Percentiles rank a stretch among this genome's conserved stretches.
These are phyloP conservation scores for Chelon labrosus DNA, from an alignment of 2,797 vertebrate genomes.

Conservation along the genomic window DNA sequence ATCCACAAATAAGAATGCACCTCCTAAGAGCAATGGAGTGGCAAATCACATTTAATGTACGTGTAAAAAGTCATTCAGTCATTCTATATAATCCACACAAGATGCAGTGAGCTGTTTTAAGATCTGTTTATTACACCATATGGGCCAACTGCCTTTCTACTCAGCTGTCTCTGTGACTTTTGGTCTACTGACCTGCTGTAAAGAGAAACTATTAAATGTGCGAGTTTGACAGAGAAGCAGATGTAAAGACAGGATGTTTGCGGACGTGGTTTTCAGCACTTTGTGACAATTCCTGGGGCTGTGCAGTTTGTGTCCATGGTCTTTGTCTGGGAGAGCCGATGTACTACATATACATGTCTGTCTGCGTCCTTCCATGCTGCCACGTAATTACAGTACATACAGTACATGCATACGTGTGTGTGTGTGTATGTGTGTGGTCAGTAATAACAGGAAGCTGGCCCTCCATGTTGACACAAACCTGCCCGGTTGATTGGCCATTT, in stretches of 20 bases:
- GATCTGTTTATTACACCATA: too few relatives aligned
- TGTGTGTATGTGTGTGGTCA: conserved; percentile 61
- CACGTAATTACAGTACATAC: conserved; percentile 45
- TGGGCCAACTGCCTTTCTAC: background rate
- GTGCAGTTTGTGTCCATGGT: background rate
- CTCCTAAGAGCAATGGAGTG: too few relatives aligned
- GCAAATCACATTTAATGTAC: too few relatives aligned
- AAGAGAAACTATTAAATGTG: conserved; percentile 29
- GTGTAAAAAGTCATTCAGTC: too few relatives aligned
- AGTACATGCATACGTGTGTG: conserved; percentile 39
- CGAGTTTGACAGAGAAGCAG: conserved; percentile 10
- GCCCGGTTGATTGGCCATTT: conserved; percentile 67
- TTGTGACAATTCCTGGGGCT: background rate
- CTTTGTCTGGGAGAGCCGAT: conserved; percentile 11
- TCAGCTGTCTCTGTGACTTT: background rate
- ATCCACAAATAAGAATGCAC: too few relatives aligned
- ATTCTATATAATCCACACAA: too few relatives aligned
- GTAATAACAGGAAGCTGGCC: conserved; percentile 84
- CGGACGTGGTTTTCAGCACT: background rate
- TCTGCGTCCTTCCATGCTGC: conserved; percentile 11
- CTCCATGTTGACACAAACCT: conserved; percentile 82
- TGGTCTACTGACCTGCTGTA: background rate
- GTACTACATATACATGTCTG: conserved; percentile 1
- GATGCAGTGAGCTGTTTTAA: too few relatives aligned
- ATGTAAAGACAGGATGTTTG: conserved; percentile 24